phyloP scores from a whole-genome alignment of 2,113 vertebrate species.

The Mormyrus lacerda region DNA sequence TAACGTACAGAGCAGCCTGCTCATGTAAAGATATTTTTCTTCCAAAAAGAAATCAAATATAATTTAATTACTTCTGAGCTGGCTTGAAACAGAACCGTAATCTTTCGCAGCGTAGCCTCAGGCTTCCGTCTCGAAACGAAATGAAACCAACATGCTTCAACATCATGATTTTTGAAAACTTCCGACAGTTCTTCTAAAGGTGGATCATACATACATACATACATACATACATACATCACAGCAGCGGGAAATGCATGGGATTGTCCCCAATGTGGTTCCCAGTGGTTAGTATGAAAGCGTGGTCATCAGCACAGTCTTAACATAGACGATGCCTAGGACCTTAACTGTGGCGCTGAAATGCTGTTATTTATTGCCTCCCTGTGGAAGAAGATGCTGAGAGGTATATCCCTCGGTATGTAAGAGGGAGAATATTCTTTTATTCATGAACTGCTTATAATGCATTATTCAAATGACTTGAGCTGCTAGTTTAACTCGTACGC shows the following conservation, averaged over 20 bases:
- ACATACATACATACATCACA: too few relatives aligned
- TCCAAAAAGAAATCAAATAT: background rate
- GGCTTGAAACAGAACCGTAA: background rate
- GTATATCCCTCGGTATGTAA: background rate
- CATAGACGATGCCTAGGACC: background rate
- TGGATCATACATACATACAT: background rate
- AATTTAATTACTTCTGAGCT: background rate
- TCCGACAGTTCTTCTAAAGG: background rate
- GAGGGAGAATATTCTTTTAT: constrained; percentile 1
- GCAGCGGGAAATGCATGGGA: background rate
- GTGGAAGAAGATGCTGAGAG: background rate
- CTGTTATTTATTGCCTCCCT: background rate
- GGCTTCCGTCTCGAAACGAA: background rate
- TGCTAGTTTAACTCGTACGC: background rate
- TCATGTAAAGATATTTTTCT: background rate
- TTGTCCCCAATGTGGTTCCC: background rate
- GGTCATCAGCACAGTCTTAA: background rate
- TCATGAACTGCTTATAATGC: constrained; percentile 26
- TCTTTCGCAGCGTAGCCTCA: background rate
- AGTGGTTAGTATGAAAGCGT: background rate
- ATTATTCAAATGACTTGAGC: constrained; percentile 30
- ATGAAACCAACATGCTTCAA: background rate
- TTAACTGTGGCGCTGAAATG: background rate
- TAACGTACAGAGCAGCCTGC: background rate
- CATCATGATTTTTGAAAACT: constrained; percentile 2